phyloP scores from a whole-genome alignment of 1,140 invertebrate genomes.

The Parapsyche elsis region DNA sequence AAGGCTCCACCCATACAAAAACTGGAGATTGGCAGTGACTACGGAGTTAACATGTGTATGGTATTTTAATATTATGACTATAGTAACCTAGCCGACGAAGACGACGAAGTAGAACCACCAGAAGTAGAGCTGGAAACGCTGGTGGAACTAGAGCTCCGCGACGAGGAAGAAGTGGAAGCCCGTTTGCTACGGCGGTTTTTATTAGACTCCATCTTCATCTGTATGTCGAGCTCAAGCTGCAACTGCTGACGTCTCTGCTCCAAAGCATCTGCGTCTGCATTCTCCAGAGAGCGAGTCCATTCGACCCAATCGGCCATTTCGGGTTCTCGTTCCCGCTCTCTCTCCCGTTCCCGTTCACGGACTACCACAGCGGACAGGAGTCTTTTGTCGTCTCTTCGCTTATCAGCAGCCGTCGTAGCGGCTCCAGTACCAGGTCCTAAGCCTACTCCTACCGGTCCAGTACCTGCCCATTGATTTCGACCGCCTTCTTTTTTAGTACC shows the following conservation, averaged over 20 bases:
- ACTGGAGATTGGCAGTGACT: no score
- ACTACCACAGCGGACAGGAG: conserved; percentile 74
- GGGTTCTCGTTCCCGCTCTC: neutral
- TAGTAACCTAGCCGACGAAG: conserved; percentile 64
- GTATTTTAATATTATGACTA: no score
- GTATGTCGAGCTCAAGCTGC: conserved; percentile 81
- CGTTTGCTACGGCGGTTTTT: conserved; percentile 73
- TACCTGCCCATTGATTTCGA: conserved; percentile 71
- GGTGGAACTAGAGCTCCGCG: conserved; percentile 72
- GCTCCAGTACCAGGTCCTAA: neutral
- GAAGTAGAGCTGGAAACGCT: conserved; percentile 72
- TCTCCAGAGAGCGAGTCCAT: conserved; percentile 83
- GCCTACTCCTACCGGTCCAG: conserved; percentile 67
- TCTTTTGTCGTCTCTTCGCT: conserved; percentile 67
- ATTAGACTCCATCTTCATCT: conserved; percentile 74
- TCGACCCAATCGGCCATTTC: conserved; percentile 72
- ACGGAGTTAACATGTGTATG: no score
- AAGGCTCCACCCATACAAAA: no score
- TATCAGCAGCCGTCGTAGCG: neutral
- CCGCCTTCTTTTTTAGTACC: conserved; percentile 76
- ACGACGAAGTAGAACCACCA: conserved; percentile 71
- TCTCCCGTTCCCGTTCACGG: conserved; percentile 71
- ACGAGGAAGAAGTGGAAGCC: conserved; percentile 75
- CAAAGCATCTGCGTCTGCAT: conserved; percentile 84
- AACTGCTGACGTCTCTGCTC: conserved; percentile 80